Base-by-base conservation (phyloP, 2,888 invertebrate species). In the Cryptocheilus praepositus region DNA sequence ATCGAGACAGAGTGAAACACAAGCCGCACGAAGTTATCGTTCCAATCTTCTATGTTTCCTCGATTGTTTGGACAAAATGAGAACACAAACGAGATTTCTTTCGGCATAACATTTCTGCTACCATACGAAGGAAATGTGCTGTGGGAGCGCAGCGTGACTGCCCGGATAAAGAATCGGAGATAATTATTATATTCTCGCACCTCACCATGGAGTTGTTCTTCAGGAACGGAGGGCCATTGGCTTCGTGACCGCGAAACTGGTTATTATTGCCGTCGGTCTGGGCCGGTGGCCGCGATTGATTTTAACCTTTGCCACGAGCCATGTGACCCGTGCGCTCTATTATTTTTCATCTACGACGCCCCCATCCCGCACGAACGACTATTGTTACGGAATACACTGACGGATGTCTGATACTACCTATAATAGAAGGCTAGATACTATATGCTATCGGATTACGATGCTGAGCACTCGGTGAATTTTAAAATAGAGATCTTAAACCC, bases 121-220 rank as follows among this genome's bases (percentile, higher is more conserved):
- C 25, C 25, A 25, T 5, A 25, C 25, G 25, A 25, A 25, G 25
- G 25, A 25, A 36, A 7, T 11, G 11, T 57, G 49, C 59, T 60
- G 73, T 69, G 69, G 67, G 59, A 70, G 74, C 59, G 69, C 66
- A 69, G 71, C 75, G 72, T 75, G 75, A 75, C 72, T 70, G 51
- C 61, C 64, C 53, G 60, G 63, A 67, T 67, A 70, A 75, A 58
- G 61, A 63, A 73, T 69, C 56, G 57, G 51, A 65, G 36, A 69
- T 68, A 74, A 74, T 74, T 67, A 66, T 75, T 52, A 75, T 74
- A 63, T 67, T 69, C 68, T 61, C 52, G 65, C 68, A 65, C 53
- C 54, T 43, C 22, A 19, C 43, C 61, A n/a, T 18, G 51, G 21
- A 36, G 61, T 8, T 36, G 8, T 62, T 61, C 70, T 58, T 63